Evolutionary conservation across 1,140 invertebrate species (phyloP), one percentile per base, ranked within the genome.

Genomic region (Carcinoscorpius rotundicauda): DNA sequence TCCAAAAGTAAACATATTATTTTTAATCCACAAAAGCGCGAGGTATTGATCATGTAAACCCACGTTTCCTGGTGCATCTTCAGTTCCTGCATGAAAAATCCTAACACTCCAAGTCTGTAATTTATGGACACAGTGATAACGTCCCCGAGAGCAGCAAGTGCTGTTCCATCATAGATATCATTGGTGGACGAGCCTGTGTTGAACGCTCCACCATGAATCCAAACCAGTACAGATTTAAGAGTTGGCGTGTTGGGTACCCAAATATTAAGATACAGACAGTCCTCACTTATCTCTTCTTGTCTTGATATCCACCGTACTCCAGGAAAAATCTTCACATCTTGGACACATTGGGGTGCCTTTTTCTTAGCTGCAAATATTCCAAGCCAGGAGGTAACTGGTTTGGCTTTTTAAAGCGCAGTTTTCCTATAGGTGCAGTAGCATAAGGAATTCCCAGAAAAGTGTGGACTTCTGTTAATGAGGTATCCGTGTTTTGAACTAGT

Each of bases 121-220:
- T 83, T 82, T 9, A 81, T 73, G 3, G 79, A 80, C 50, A 83
- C 77, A 0, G 82, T 77, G 11, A 82, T 76, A 48, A 82, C 72
- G 57, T 80, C 79, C 76, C 86, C 87, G 11, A 84, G 84, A 6
- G 86, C 86, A 48, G 89, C 86, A 81, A 93, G 84, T 68, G 91
- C 86, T 71, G 90, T 86, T 0, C 88, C 89, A 76, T 93, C 59
- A 49, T 69, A 69, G 9, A 64, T 58, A 6, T 62, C 29, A 11
- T 58, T 58, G n/a, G 48, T 59, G 3, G 51, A 63, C 5, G 62
- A 64, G 9, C 68, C 68, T 6, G 64, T 56, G 4, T 9, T 51
- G 56, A 67, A 69, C 0, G 61, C 57, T n/a, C 68, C 68, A n/a
- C 68, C 68, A 51, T 69, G 52, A 9, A 69, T 63, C 62, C 61